Evolutionary conservation across 2,113 vertebrate species (phyloP).

Genomic region (Mungos mungo): DNA sequence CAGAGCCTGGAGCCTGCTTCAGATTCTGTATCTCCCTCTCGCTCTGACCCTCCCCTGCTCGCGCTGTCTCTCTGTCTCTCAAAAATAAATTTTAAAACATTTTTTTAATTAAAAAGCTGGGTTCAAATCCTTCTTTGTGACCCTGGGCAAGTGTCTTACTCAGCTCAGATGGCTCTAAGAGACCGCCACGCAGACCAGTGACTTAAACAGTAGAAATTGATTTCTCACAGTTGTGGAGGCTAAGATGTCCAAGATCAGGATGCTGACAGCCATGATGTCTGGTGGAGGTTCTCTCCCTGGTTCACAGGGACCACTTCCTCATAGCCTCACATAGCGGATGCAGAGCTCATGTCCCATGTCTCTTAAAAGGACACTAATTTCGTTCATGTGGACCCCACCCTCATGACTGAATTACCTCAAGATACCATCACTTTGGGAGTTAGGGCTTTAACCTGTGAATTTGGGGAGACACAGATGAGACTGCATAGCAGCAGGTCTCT

Average conservation of each 20-base stretch:
- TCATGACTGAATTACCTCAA: background rate
- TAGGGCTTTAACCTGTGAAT: background rate
- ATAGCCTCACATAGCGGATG: background rate
- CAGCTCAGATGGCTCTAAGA: too few relatives aligned
- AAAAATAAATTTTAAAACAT: too few relatives aligned
- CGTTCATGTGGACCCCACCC: background rate
- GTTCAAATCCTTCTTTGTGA: background rate
- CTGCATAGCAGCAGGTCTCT: background rate
- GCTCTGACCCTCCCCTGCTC: too few relatives aligned
- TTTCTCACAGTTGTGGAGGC: background rate
- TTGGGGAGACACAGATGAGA: background rate
- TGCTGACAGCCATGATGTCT: background rate
- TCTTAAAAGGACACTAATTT: background rate
- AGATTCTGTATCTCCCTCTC: too few relatives aligned
- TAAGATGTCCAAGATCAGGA: background rate
- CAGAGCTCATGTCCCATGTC: too few relatives aligned
- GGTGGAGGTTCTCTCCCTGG: background rate
- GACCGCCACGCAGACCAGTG: accelerated
- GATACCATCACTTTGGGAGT: background rate
- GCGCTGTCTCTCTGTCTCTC: too few relatives aligned
- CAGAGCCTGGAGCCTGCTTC: too few relatives aligned
- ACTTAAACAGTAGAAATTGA: background rate
- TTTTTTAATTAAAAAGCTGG: background rate
- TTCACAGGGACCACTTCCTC: background rate
- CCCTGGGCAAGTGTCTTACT: background rate